Evolutionary conservation across 2,797 vertebrate species (phyloP), one percentile per base, ranked within the genome.

Genomic region (Odontamblyopus lacepedii): DNA sequence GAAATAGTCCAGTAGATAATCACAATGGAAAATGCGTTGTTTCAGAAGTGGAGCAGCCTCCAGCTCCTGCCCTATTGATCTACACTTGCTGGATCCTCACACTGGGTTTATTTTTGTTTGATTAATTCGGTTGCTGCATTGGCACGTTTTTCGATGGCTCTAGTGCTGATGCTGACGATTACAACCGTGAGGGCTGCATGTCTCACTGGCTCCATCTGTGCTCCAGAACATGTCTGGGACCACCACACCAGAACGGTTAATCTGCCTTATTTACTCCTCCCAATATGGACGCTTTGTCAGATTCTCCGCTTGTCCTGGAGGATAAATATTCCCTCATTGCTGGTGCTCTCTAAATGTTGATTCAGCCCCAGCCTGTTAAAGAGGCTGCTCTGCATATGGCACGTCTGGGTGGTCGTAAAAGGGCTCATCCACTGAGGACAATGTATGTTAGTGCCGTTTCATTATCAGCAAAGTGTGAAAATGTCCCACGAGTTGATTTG

Each of bases 131-230:
- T 79, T 72, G 80, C 68, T 19, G 65, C 83, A 83, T 75, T 84
- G 80, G 82, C 80, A 79, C 80, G 84, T 81, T 82, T 23, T 87
- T 84, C 61, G 77, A 78, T 63, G 32, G 62, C 60, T 62, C 18
- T 62, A 19, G 18, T 15, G 62, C 63, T 48, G 63, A 44, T 63
- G 38, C 2, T 15, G 38, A 65, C 48, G 63, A 65, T 67, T 75
- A 86, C 77, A 87, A 85, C 86, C 88, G 89, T 80, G 82, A 84
- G 85, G 76, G 84, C 82, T 90, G 77, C 80, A 89, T 89, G 89
- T 92, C 87, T 92, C 90, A 85, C 87, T 87, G 90, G 89, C 85
- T 91, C 92, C 92, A 93, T 93, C 93, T 94, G 92, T 91, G 87
- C 83, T 74, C 77, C 74, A 83, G 84, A 90, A 88, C 89, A 90